Evolutionary conservation across 1,140 invertebrate species (phyloP), one percentile per base, ranked within the genome.

Genomic region (Dendroctonus ponderosae): DNA sequence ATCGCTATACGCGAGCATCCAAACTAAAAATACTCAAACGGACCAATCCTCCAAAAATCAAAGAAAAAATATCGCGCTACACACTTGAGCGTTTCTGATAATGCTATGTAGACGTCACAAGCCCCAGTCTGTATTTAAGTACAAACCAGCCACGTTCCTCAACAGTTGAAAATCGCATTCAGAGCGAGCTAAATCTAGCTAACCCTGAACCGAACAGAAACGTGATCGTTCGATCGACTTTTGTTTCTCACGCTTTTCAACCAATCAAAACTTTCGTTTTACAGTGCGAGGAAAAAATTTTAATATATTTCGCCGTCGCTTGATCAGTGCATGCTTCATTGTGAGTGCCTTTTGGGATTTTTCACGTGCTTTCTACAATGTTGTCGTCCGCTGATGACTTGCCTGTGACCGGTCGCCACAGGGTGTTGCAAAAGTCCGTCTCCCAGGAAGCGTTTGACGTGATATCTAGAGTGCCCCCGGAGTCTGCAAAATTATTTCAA

Each of bases 401-500:
- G 14, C 64, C 64, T 54, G 64, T 66, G 64, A 61, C 67, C 66
- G 48, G 64, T 53, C 40, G 66, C 67, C 68, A 70, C 64, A 66
- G 71, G 57, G 67, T 73, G 40, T 70, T 76, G 59, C 69, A 67
- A 42, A 74, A 70, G 52, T 66, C 69, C 7, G 43, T 70, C 37
- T 75, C 73, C 14, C 69, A 74, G 50, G 71, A 75, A 51, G 50
- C 57, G 8, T 66, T 66, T 37, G 71, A 74, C 39, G 49, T 54
- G 14, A 66, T 75, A 39, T 69, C 71, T 14, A 70, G 77, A 50
- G 70, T 78, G 12, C 77, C 77, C 39, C 77, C 77, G 2, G 66
- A 69, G 59, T 72, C 75, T 12, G 77, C 77, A 49, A 68, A 76
- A 67, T 63, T 78, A 39, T 76, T 75, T 50, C 73, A 76, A 9